Evolutionary conservation across 1,140 invertebrate genomes (phyloP).

Genomic region (Drepana arcuata): DNA sequence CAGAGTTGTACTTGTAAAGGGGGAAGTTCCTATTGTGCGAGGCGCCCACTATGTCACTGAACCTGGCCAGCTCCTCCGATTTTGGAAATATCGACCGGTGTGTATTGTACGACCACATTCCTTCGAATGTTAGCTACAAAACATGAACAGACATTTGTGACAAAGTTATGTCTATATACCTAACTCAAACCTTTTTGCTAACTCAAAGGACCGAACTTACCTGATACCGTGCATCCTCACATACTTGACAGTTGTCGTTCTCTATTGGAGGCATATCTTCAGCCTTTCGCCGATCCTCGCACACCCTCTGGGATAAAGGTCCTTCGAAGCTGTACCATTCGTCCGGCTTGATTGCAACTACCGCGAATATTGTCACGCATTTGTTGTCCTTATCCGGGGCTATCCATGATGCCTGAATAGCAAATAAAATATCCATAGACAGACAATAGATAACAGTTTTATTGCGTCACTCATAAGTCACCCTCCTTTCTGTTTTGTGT

Average conservation of each 20-base stretch:
- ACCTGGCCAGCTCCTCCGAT: constrained; percentile 86
- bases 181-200: background rate
- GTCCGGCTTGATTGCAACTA: constrained; percentile 47
- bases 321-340: constrained; percentile 52
- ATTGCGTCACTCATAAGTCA: too few species aligned
- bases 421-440: too few species aligned
- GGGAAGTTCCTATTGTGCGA: constrained; percentile 90
- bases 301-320: constrained; percentile 42
- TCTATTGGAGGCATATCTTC: constrained; percentile 53
- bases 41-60: constrained; percentile 98
- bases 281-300: constrained; percentile 44
- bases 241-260: constrained; percentile 44
- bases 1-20: constrained; percentile 90
- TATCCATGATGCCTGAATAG: constrained; percentile 50
- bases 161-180: background rate
- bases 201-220: constrained; percentile 13
- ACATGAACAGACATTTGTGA: background rate
- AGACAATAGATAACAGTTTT: too few species aligned
- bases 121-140: constrained; percentile 90
- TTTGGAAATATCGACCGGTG: constrained; percentile 95
- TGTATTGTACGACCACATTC: constrained; percentile 96
- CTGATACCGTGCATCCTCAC: constrained; percentile 54
- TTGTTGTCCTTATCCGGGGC: constrained; percentile 50
- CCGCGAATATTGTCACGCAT: constrained; percentile 52
- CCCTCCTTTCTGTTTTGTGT: too few species aligned